Base-by-base conservation (phyloP, 2,113 vertebrate genomes). In the Oryzias celebensis region DNA sequence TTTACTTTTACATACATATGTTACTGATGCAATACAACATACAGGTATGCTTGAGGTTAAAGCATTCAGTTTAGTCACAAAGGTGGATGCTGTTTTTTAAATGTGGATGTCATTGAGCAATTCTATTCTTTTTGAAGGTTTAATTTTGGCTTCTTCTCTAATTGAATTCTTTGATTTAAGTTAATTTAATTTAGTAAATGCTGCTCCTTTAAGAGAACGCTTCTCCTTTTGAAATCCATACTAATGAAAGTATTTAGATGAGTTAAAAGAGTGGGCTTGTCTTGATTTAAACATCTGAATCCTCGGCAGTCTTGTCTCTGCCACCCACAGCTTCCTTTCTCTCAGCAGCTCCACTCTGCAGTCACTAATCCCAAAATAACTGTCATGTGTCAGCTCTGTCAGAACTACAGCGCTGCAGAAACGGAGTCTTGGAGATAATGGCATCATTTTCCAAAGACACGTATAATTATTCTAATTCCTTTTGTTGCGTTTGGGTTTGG, bases 301-400 rank as follows among this genome's bases (percentile, higher is more conserved):
- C 43, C 50, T 61, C 41, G 42, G 16, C 23, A 36, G 23, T 66
- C 50, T 54, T 15, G 26, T 36, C 51, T 47, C 65, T 57, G 59
- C 80, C 75, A 59, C 71, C 71, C 60, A 73, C 66, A 15, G 62
- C 60, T 71, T 54, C 41, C 45, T 65, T 51, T 47, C 36, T 53
- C 42, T 55, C 58, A 53, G 71, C 71, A 65, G 78, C 65, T 80
- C 17, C 31, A 74, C 63, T 81, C 81, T 73, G 75, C 81, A 71
- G 68, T 64, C 73, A 43, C 59, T 88, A 88, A 90, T 89, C 88
- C 85, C 58, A 73, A 86, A 87, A 89, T 90, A 76, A 86, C 65
- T 59, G 77, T 82, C 78, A 75, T 80, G 75, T 83, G 80, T 84
- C 86, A 75, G 75, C 57, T 52, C 74, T 77, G 82, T 82, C 66